A percentile compares a stretch with the other conserved stretches of the same genome.
Evolutionary conservation across 2,797 vertebrate genomes (phyloP).

Genomic region (Tympanoctomys barrerae): DNA sequence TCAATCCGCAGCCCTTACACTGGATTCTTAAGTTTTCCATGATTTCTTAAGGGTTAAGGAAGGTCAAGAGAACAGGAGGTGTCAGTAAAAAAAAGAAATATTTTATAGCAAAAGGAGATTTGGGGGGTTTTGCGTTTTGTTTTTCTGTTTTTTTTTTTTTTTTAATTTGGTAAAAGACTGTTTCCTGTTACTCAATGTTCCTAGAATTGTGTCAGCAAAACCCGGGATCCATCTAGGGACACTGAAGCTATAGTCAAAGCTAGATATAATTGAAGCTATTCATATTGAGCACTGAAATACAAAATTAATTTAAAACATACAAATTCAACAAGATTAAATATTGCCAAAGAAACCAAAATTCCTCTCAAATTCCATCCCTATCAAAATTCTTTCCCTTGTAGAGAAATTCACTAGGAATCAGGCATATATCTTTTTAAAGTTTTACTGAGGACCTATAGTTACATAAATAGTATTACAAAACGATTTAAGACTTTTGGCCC

Average conservation of each 20-base stretch:
- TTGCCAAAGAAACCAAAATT: not conserved
- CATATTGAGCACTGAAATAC: not conserved
- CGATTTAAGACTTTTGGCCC: not conserved
- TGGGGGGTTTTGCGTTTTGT: too few relatives aligned
- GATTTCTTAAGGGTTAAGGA: slow-evolving; percentile 63
- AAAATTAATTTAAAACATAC: slow-evolving; percentile 22
- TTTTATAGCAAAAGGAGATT: slow-evolving; percentile 48
- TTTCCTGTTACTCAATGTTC: slow-evolving; percentile 70
- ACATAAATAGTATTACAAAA: slow-evolving; percentile 1
- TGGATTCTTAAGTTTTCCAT: slow-evolving; percentile 80
- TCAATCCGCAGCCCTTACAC: not conserved
- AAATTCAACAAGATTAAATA: not conserved
- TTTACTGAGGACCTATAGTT: slow-evolving; percentile 39
- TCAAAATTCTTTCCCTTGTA: not conserved
- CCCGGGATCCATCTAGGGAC: slow-evolving; percentile 13
- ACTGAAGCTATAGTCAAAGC: slow-evolving; percentile 1
- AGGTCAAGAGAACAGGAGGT: slow-evolving; percentile 71
- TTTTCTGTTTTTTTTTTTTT: not conserved
- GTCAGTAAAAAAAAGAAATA: slow-evolving; percentile 58
- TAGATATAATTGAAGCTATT: not conserved
- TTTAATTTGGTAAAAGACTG: slow-evolving; percentile 56
- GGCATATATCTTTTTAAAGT: not conserved
- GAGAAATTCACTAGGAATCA: slow-evolving; percentile 22
- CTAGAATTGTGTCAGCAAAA: slow-evolving; percentile 70
- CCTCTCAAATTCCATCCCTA: slow-evolving; percentile 8